These are phyloP conservation scores for Bubo blakistoni DNA, from an alignment of 2,113 vertebrate species.

Conservation along the genomic window DNA sequence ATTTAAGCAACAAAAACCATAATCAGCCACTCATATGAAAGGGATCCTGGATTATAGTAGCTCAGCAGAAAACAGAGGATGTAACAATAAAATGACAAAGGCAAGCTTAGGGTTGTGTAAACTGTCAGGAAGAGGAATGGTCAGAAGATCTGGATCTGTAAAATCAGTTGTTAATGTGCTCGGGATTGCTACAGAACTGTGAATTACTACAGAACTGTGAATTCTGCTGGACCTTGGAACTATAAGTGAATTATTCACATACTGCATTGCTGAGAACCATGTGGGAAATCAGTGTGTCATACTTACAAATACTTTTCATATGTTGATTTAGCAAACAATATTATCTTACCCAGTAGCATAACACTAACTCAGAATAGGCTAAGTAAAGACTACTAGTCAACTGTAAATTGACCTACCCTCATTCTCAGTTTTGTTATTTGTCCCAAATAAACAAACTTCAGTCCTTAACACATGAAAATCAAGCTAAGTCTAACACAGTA, in stretches of 20 bases:
- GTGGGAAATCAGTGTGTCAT: neutral
- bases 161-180: neutral
- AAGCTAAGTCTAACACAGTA: neutral
- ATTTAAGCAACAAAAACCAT: neutral
- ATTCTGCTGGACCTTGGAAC: neutral
- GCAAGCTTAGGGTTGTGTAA: neutral
- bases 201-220: neutral
- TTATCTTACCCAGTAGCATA: neutral
- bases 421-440: neutral
- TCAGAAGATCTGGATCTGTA: neutral
- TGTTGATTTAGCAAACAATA: neutral
- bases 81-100: neutral
- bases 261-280: neutral
- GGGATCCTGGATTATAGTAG: neutral
- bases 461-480: neutral
- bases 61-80: neutral
- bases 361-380: neutral
- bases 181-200: neutral
- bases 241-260: neutral
- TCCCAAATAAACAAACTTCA: neutral
- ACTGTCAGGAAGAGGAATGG: neutral
- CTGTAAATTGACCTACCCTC: neutral
- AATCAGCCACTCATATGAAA: neutral
- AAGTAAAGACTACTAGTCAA: neutral
- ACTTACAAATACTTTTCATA: neutral